phyloP scores from a whole-genome alignment of 2,888 invertebrate species.

The Acronicta alni region DNA sequence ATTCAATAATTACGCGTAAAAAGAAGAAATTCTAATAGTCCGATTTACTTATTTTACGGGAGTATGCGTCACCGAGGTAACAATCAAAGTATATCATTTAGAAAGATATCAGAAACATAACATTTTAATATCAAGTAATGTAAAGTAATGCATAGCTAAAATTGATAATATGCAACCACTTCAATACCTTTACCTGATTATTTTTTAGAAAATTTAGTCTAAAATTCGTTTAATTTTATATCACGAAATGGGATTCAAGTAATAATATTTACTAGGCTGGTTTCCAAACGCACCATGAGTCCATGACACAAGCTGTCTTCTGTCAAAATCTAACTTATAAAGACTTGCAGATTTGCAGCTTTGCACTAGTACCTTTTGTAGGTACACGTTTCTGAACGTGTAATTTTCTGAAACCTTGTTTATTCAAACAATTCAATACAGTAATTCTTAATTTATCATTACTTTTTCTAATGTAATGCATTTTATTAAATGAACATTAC shows the following conservation, averaged over 20 bases:
- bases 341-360: too few relatives aligned
- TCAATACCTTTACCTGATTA: not conserved
- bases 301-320: slow-evolving; percentile 56
- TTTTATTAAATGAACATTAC: too few relatives aligned
- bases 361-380: too few relatives aligned
- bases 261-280: not conserved
- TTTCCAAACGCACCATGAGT: slow-evolving; percentile 55
- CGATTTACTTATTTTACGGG: slow-evolving; percentile 62
- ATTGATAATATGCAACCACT: not conserved
- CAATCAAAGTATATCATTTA: slow-evolving; percentile 43
- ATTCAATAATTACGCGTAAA: slow-evolving; percentile 68
- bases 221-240: not conserved
- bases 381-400: too few relatives aligned
- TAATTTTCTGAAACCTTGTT: too few relatives aligned
- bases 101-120: not conserved
- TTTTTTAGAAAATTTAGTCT: not conserved
- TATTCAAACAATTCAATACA: too few relatives aligned
- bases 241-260: not conserved
- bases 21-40: slow-evolving; percentile 56
- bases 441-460: too few relatives aligned
- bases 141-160: not conserved
- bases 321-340: slow-evolving; percentile 52
- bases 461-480: too few relatives aligned
- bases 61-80: slow-evolving; percentile 74
- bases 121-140: not conserved